Conservation (phyloP, 2,888 invertebrate species). For the Pardosa pseudoannulata region DNA sequence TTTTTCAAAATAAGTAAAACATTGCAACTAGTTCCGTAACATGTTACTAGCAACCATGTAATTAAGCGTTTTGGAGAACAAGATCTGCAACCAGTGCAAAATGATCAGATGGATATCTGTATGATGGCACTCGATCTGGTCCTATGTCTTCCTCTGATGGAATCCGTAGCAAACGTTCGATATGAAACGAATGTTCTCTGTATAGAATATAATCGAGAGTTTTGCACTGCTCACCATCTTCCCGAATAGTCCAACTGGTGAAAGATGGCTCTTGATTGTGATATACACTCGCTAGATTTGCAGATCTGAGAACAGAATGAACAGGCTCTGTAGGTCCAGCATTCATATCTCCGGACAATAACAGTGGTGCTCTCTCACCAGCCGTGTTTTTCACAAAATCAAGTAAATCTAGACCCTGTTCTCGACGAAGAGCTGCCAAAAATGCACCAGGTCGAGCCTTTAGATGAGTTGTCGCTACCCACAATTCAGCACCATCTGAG, state of each 20-base stretch:
- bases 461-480: slow-evolving; percentile 85
- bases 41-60: not conserved
- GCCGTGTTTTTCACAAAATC: slow-evolving; percentile 77
- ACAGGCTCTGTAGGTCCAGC: slow-evolving; percentile 85
- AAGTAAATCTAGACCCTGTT: slow-evolving; percentile 84
- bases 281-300: slow-evolving; percentile 77
- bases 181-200: slow-evolving; percentile 81
- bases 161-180: slow-evolving; percentile 81
- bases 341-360: slow-evolving; percentile 87
- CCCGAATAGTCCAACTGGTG: slow-evolving; percentile 86
- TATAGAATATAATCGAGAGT: slow-evolving; percentile 85
- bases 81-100: slow-evolving; percentile 81
- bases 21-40: too few species aligned
- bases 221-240: slow-evolving; percentile 82
- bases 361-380: slow-evolving; percentile 79
- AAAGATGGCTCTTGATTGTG: slow-evolving; percentile 82
- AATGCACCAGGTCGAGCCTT: slow-evolving; percentile 85
- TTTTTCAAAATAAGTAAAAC: too few species aligned
- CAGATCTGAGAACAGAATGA: slow-evolving; percentile 80
- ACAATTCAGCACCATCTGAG: slow-evolving; percentile 79
- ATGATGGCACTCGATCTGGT: slow-evolving; percentile 83
- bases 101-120: slow-evolving; percentile 86
- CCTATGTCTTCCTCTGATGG: slow-evolving; percentile 84
- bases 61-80: not conserved
- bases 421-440: slow-evolving; percentile 83